Evolutionary conservation across 1,140 invertebrate species (phyloP), one percentile per base, ranked within the genome.

Genomic region (Conus ventricosus): DNA sequence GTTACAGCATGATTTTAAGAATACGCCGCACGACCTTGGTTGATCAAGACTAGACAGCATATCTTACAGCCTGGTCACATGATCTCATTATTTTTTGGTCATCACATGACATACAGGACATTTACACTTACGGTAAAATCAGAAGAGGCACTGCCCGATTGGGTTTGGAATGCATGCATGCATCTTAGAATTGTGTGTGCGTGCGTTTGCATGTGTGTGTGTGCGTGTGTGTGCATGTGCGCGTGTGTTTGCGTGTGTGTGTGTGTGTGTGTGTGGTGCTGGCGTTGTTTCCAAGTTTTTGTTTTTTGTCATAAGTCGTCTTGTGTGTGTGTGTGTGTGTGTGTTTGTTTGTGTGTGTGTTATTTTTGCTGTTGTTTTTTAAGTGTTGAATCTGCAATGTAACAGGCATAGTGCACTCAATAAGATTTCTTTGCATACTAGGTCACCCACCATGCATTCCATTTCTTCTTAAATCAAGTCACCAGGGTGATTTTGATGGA

Each of bases 161-260:
- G 39, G 39, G 39, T 39, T 39, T 39, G 39, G 39, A 3, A 39
- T 39, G 39, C 39, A 39, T 39, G 39, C 39, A 15, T 60, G 57
- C 5, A 15, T 60, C 57, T 11, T 15, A 60, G 25, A 39, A 17
- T 78, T 27, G 25, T 78, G 25, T 78, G 25, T 51, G 39, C 39
- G 76, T 78, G 76, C 39, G 25, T 78, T 7, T 27, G 25, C 39
- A 25, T 78, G 76, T 78, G 76, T 39, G 25, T 78, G 76, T 39
- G 25, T 78, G 25, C 39, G 76, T 78, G 76, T 78, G 27, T 78
- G 76, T 78, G 76, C 17, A 7, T 78, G 76, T 78, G 76, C 39
- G 76, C 39, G 6, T 78, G 76, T 17, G 27, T 7, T 7, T 17
- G 76, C 7, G 8, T 39, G n/a, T 78, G 76, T 78, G 76, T 78